Percentiles rank a stretch among this genome's conserved stretches.
phyloP scores from a whole-genome alignment of 1,140 invertebrate species.

The Drosophila paulistorum region DNA sequence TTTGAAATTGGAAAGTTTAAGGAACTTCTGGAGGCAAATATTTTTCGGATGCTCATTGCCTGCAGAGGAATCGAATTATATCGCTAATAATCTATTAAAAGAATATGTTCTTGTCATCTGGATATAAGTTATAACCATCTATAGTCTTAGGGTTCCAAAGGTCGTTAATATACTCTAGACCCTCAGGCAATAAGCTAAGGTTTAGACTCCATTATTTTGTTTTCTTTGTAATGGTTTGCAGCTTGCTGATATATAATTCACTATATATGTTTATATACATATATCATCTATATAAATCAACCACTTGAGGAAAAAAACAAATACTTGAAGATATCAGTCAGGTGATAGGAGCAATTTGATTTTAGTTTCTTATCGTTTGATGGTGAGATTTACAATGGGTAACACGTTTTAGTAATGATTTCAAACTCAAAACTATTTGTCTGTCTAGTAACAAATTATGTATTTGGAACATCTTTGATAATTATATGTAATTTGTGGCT shows the following conservation, averaged over 20 bases:
- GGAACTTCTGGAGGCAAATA: too few species aligned
- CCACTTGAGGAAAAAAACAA: neutral
- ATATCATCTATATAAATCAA: constrained; percentile 5
- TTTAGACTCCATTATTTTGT: too few species aligned
- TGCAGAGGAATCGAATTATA: too few species aligned
- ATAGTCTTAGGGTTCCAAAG: too few species aligned
- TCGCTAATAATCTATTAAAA: too few species aligned
- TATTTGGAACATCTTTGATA: neutral
- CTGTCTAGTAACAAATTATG: neutral
- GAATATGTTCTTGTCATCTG: too few species aligned
- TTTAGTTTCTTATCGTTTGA: constrained; percentile 3
- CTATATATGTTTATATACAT: constrained; percentile 35
- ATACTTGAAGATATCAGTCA: constrained; percentile 3
- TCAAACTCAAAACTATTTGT: neutral
- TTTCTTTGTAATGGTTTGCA: neutral
- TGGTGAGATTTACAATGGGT: neutral
- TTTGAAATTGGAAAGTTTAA: too few species aligned
- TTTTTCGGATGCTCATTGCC: too few species aligned
- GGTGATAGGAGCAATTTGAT: neutral
- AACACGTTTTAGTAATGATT: neutral
- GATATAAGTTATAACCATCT: too few species aligned
- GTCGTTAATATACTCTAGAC: too few species aligned
- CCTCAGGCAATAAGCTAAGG: too few species aligned
- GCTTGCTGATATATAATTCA: constrained; percentile 41
- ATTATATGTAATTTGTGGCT: neutral